Evolutionary conservation across 1,140 invertebrate species (phyloP).

Genomic region (Copidosoma floridanum): DNA sequence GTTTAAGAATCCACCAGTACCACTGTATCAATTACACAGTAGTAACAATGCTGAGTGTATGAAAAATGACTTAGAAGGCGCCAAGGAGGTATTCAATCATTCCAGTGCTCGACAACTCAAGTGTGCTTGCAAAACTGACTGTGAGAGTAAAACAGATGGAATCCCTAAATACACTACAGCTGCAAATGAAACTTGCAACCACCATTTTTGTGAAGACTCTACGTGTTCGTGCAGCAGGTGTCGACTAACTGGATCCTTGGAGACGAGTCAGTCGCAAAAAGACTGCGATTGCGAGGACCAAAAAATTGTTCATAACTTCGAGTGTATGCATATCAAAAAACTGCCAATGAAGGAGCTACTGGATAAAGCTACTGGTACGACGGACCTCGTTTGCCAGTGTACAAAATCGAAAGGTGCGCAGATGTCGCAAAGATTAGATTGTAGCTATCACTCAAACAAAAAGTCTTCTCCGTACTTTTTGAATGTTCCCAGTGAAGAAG

Average conservation of each 20-base stretch:
- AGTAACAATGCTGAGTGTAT: background rate
- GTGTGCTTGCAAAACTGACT: slow-evolving; percentile 25
- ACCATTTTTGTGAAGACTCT: slow-evolving; percentile 1
- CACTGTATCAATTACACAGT: too few relatives aligned
- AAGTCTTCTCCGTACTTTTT: slow-evolving; percentile 5
- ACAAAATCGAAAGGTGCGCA: background rate
- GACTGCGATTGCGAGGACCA: slow-evolving; percentile 30
- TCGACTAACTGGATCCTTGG: background rate
- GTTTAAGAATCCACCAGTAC: background rate
- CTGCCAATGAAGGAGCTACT: background rate
- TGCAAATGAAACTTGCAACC: background rate
- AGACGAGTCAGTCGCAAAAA: slow-evolving; percentile 26
- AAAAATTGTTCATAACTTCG: slow-evolving; percentile 2
- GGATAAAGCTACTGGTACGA: background rate
- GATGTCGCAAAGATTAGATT: background rate
- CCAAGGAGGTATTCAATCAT: slow-evolving; percentile 50
- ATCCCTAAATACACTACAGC: too few relatives aligned
- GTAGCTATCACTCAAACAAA: background rate
- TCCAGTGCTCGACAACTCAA: slow-evolving; percentile 45
- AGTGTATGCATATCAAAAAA: slow-evolving; percentile 1
- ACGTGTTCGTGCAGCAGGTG: background rate
- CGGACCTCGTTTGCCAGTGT: background rate
- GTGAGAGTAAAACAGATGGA: too few relatives aligned
- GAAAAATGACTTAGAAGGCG: slow-evolving; percentile 19
- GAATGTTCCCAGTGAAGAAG: too few relatives aligned